phyloP scores from a whole-genome alignment of 2,113 vertebrate species.

The Takifugu flavidus region DNA sequence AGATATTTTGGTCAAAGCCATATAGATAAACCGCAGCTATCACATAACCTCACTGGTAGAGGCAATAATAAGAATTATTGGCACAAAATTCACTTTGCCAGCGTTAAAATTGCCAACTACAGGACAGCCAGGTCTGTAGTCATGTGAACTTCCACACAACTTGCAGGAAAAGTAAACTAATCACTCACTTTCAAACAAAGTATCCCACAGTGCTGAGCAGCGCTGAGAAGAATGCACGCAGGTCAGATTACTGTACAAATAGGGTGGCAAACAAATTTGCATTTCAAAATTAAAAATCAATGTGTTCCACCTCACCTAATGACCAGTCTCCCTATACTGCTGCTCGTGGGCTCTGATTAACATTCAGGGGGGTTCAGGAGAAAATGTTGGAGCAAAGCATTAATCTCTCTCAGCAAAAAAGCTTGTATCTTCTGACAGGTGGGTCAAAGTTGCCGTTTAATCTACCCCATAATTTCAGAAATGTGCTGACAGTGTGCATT shows the following conservation, averaged over 20 bases:
- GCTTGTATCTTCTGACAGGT: constrained; percentile 79
- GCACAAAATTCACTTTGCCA: background rate
- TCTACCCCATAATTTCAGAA: constrained; percentile 76
- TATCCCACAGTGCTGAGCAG: constrained; percentile 52
- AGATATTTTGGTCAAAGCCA: too few relatives aligned
- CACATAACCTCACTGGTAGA: too few relatives aligned
- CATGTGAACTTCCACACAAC: constrained; percentile 19
- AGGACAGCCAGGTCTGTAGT: background rate
- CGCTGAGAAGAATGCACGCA: constrained; percentile 57
- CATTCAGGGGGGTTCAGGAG: constrained; percentile 70
- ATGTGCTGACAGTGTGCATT: constrained; percentile 78
- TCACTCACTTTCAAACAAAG: constrained; percentile 59
- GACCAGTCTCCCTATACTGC: constrained; percentile 73
- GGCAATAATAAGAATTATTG: too few relatives aligned
- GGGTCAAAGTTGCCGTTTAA: constrained; percentile 81
- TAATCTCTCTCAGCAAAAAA: constrained; percentile 78
- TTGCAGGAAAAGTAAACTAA: constrained; percentile 64
- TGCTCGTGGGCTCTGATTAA: constrained; percentile 73
- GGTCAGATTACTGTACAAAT: constrained; percentile 71
- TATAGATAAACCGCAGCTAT: too few relatives aligned
- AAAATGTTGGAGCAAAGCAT: constrained; percentile 77
- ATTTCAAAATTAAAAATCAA: constrained; percentile 80
- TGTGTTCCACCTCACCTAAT: constrained; percentile 76
- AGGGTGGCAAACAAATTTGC: constrained; percentile 72
- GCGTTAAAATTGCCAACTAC: background rate